These are phyloP conservation scores for Eulithis prunata DNA, from an alignment of 2,888 invertebrate species.

Conservation along the genomic window DNA sequence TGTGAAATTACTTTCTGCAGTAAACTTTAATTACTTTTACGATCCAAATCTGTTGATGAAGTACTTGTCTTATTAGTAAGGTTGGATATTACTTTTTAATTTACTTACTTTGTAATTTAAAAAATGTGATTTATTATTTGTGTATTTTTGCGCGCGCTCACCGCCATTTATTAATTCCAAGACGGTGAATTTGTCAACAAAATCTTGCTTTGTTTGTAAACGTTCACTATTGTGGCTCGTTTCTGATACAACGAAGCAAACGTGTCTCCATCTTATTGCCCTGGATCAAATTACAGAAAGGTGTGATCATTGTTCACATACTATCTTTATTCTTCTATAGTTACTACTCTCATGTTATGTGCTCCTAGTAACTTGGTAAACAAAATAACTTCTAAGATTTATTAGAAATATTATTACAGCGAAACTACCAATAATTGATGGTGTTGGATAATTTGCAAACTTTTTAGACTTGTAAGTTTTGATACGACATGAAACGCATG, in stretches of 20 bases:
- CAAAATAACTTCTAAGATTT: neutral
- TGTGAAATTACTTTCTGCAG: conserved; percentile 8
- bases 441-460: too few species aligned
- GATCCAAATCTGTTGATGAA: too few species aligned
- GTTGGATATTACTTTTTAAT: too few species aligned
- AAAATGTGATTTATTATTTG: neutral
- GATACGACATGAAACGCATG: neutral
- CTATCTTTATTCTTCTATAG: conserved; percentile 28
- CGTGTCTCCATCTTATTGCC: conserved; percentile 58
- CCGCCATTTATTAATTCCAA: conserved; percentile 25
- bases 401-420: too few species aligned
- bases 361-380: too few species aligned
- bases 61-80: too few species aligned
- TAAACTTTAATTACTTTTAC: neutral
- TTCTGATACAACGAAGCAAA: conserved; percentile 53
- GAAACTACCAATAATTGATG: too few species aligned
- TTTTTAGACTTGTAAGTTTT: neutral
- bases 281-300: conserved; percentile 64
- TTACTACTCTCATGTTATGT: conserved; percentile 1
- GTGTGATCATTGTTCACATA: conserved; percentile 47
- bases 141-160: conserved; percentile 2
- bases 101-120: neutral
- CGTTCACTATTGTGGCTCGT: conserved; percentile 22
- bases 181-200: conserved; percentile 26
- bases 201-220: conserved; percentile 30